phyloP scores from a whole-genome alignment of 2,797 vertebrate genomes.

The Sebastolobus altivelis region DNA sequence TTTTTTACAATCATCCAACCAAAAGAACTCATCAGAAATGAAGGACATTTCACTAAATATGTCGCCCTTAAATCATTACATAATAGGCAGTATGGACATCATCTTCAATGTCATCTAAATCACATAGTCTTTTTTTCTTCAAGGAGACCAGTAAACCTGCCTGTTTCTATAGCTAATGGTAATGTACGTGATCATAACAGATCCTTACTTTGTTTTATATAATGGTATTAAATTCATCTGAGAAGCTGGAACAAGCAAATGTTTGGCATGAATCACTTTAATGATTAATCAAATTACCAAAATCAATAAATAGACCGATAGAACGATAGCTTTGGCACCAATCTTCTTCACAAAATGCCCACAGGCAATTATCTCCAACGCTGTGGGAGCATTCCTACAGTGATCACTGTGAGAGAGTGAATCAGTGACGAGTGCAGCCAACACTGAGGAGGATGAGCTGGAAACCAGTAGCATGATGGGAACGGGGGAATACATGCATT shows the following conservation, averaged over 20 bases:
- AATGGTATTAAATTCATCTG: neutral
- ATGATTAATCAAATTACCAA: conserved; percentile 2
- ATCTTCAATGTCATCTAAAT: neutral
- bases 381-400: neutral
- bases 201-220: neutral
- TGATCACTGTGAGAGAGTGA: conserved; percentile 1
- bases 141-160: neutral
- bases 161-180: neutral
- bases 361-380: neutral
- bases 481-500: conserved; percentile 3
- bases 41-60: neutral
- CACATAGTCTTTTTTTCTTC: neutral
- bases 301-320: neutral
- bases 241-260: neutral
- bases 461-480: conserved; percentile 12
- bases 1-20: neutral
- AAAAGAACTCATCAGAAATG: neutral
- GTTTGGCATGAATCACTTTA: neutral
- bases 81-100: neutral
- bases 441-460: conserved; percentile 18
- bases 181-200: neutral
- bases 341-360: neutral
- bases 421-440: conserved; percentile 2
- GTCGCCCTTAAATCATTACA: neutral
- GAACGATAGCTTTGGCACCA: neutral